Evolutionary conservation across 2,888 invertebrate genomes (phyloP).

Genomic region (Rhagophthalmus giganteus): DNA sequence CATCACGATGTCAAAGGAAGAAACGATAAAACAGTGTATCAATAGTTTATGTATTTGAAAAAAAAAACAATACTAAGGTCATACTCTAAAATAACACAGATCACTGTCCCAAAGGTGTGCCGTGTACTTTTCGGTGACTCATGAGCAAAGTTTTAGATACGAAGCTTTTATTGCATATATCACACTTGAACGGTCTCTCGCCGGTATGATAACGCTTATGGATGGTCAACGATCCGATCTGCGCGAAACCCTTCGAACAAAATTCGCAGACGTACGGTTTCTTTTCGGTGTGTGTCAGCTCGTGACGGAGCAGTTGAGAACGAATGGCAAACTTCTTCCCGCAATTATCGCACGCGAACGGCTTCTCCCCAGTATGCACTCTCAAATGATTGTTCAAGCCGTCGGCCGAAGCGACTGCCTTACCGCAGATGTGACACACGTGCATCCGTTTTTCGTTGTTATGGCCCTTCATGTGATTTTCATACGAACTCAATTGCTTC

Average conservation of each 20-base stretch:
- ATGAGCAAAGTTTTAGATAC: conserved; percentile 5
- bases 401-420: conserved; percentile 47
- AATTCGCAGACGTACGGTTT: conserved; percentile 46
- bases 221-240: conserved; percentile 61
- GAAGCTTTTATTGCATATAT: conserved; percentile 62
- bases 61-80: no score
- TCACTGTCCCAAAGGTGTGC: no score
- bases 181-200: conserved; percentile 63
- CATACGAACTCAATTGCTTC: no score
- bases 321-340: conserved; percentile 42
- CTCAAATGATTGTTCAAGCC: conserved; percentile 46
- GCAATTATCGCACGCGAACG: conserved; percentile 47
- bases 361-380: conserved; percentile 47
- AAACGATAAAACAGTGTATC: no score
- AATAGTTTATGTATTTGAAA: no score
- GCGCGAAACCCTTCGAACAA: conserved; percentile 59
- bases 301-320: conserved; percentile 40
- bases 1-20: no score
- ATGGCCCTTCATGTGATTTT: no score
- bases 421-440: no score
- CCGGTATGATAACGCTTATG: conserved; percentile 64
- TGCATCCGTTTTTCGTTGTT: no score
- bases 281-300: conserved; percentile 44
- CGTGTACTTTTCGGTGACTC: conserved; percentile 2
- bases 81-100: no score